Evolutionary conservation across 2,113 vertebrate genomes (phyloP), one percentile per base, ranked within the genome.

Genomic region (Ellobius talpinus): DNA sequence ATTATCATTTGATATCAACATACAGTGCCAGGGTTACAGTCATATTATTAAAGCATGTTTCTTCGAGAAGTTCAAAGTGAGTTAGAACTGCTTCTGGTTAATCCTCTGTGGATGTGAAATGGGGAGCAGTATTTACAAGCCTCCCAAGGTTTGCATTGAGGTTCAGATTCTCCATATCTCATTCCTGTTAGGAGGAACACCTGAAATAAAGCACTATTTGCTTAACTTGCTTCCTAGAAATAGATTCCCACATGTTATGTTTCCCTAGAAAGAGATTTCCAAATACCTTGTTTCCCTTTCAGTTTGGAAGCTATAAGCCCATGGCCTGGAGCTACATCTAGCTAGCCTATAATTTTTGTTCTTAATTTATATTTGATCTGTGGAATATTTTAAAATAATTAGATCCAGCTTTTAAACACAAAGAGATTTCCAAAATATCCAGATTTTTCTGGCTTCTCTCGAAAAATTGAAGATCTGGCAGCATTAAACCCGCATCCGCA

Each of bases 1-100:
- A 94, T 97, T 88, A 91, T 89, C 70, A 24, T 91, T 96, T 92
- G 74, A 70, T 91, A 52, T 70, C 96, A 87, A 89, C 82, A 91
- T 89, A 68, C 68, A 86, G 70, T 72, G 68, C 29, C 76, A 66
- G 63, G 61, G 79, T 93, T 93, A 91, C 86, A 92, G 68, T 94
- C 94, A 66, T 78, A 45, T 72, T 85, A 96, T 91, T 72, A 93
- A 97, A 94, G 21, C 33, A 39, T 72, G 66, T 93, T 95, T 96
- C 70, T 74, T 95, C 79, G 90, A 79, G 73, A 96, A 93, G 39
- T 91, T 86, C 58, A 45, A 92, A 93, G 89, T 8, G 61, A 74
- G 93, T 87, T 85, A 90, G 93, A 93, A 90, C 58, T 65, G 78
- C 47, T 90, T 61, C n/a, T 95, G 86, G 36, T 91, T 93, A 84